Evolutionary conservation across 23 tunicate genomes (phyloP).

Genomic region (Halocynthia aurantium): DNA sequence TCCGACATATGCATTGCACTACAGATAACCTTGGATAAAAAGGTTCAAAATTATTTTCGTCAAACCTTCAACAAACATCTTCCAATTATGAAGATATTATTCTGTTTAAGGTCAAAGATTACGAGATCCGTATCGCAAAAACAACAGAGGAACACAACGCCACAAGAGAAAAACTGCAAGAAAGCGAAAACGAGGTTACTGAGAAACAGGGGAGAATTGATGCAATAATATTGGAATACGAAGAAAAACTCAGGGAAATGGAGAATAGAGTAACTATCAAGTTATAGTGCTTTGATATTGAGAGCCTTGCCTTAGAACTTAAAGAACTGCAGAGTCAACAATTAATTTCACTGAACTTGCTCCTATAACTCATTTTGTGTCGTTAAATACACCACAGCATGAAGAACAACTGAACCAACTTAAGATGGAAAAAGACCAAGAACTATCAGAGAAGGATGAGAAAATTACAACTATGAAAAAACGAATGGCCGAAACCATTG

Average conservation of each 20-base stretch:
- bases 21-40: slow-evolving; percentile 20
- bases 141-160: slow-evolving; percentile 5
- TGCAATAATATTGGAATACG: slow-evolving; percentile 16
- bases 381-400: slow-evolving; percentile 34
- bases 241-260: slow-evolving; percentile 32
- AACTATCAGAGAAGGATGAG: slow-evolving; percentile 52
- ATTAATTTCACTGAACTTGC: background rate
- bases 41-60: slow-evolving; percentile 17
- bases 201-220: slow-evolving; percentile 8
- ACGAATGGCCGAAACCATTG: slow-evolving; percentile 78
- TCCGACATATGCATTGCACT: slow-evolving; percentile 29
- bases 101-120: slow-evolving; percentile 29
- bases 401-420: slow-evolving; percentile 37
- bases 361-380: too few relatives aligned
- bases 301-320: background rate
- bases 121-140: slow-evolving; percentile 17
- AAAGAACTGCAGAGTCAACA: background rate
- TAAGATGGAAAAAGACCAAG: slow-evolving; percentile 31
- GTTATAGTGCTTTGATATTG: too few relatives aligned
- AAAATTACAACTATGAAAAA: slow-evolving; percentile 38
- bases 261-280: slow-evolving; percentile 24
- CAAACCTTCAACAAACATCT: background rate
- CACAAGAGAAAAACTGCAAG: background rate
- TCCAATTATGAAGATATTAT: background rate
- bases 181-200: background rate